Evolutionary conservation across 2,113 vertebrate genomes (phyloP), one percentile per base, ranked within the genome.

Genomic region (Cepphus grylle): DNA sequence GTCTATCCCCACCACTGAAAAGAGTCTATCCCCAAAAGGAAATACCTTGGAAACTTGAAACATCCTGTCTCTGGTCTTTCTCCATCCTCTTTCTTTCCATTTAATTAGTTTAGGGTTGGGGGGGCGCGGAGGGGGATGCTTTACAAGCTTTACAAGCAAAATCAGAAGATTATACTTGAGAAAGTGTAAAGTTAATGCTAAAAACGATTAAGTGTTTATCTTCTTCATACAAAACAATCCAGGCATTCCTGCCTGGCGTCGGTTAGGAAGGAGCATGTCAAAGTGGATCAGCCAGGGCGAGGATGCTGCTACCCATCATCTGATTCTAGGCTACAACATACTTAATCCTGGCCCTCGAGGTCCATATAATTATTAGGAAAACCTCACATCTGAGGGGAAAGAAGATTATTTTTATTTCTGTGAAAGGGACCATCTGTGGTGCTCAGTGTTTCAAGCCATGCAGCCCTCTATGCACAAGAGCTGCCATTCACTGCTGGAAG

Each of bases 351-450:
- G 34, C 58, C 74, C 42, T 63, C 2, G 2, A 77, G 38, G 16
- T 26, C 42, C 3, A 6, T 36, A 17, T 7, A 59, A 62, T 47
- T 71, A 47, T 45, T 59, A 81, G 14, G 9, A 50, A 74, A 88
- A 50, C 1, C 10, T 77, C 40, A 38, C 12, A 86, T 9, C 2
- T 6, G 55, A 81, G 49, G 19, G 71, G 8, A 91, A 93, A 56
- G 32, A 3, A 43, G 1, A 66, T 43, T 7, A 36, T 40, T 82
- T 92, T 82, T 55, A 29, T 70, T 80, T 81, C 43, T 77, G 25
- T 27, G 47, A 72, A 65, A 77, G 19, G 40, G 11, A 73, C 9
- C 4, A 23, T 42, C 63, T 0, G 0, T 6, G 5, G 38, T 47
- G 26, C 52, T 86, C 22, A 22, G 52, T 1, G 1, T 42, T 90